Percentiles rank a stretch among this genome's conserved stretches.
Conservation (phyloP, 1,140 invertebrate genomes). For the Rhyzopertha dominica region DNA sequence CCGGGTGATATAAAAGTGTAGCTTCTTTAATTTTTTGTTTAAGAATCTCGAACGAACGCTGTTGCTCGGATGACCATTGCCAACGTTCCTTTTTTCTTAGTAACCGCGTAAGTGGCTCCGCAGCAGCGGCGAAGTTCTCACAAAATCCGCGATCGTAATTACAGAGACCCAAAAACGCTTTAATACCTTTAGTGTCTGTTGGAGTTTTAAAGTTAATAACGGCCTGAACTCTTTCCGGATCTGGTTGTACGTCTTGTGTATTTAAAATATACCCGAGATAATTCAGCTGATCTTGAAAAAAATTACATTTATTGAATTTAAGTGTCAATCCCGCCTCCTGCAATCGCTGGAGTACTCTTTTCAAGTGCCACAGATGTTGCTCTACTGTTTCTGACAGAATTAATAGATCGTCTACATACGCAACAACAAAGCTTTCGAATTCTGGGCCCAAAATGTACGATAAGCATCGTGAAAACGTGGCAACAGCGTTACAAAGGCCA, state of each 20-base stretch:
- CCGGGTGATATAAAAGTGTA: neutral
- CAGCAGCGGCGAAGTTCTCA: neutral
- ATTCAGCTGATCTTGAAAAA: constrained; percentile 1
- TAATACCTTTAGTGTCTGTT: neutral
- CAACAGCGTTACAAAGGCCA: neutral
- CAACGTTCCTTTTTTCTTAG: neutral
- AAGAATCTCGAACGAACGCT: neutral
- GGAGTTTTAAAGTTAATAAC: neutral
- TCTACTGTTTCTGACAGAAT: constrained; percentile 1
- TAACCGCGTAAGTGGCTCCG: neutral
- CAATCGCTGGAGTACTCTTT: neutral
- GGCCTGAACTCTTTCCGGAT: neutral
- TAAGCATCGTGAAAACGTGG: neutral
- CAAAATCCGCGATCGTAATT: constrained; percentile 3
- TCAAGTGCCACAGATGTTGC: constrained; percentile 1
- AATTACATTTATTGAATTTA: constrained; percentile 4
- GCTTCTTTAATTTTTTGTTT: constrained; percentile 1
- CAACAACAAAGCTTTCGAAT: neutral
- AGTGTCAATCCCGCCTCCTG: constrained; percentile 1
- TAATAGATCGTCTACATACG: constrained; percentile 6
- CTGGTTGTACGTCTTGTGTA: neutral
- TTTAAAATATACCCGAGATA: neutral
- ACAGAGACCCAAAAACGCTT: constrained; percentile 2
- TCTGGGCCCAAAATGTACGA: neutral
- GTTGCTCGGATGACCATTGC: neutral